Conservation (phyloP, 2,113 vertebrate genomes). For the Heliornis fulica region DNA sequence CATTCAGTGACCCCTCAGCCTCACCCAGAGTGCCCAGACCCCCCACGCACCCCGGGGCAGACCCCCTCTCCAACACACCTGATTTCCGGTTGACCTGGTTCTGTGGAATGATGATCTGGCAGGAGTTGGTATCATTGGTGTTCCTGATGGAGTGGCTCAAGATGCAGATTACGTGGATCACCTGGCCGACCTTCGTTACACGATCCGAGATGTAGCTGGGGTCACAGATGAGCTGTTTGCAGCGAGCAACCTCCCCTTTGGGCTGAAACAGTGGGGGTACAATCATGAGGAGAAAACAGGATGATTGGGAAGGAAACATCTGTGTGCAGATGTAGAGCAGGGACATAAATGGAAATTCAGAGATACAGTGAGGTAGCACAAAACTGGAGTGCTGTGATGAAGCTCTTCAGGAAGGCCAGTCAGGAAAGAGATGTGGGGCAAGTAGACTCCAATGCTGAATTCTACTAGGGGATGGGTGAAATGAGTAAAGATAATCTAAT, state of each 20-base stretch:
- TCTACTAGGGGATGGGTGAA: neutral
- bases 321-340: neutral
- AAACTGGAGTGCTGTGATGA: neutral
- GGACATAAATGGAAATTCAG: neutral
- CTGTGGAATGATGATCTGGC: constrained; percentile 99
- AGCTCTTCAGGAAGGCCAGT: neutral
- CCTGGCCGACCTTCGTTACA: constrained; percentile 87
- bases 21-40: too few species aligned
- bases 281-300: neutral
- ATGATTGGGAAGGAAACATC: neutral
- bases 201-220: constrained; percentile 88
- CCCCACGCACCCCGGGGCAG: too few species aligned
- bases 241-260: constrained; percentile 94
- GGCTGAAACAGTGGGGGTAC: neutral
- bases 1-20: too few species aligned
- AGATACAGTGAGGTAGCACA: neutral
- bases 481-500: neutral
- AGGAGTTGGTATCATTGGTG: constrained; percentile 89
- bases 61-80: constrained; percentile 77
- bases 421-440: neutral
- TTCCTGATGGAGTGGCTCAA: constrained; percentile 90
- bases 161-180: constrained; percentile 93
- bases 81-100: constrained; percentile 96
- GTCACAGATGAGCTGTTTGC: constrained; percentile 98
- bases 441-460: neutral